Base-by-base conservation (phyloP, 2,888 invertebrate species). In the Nephrocerus scutellatus region DNA sequence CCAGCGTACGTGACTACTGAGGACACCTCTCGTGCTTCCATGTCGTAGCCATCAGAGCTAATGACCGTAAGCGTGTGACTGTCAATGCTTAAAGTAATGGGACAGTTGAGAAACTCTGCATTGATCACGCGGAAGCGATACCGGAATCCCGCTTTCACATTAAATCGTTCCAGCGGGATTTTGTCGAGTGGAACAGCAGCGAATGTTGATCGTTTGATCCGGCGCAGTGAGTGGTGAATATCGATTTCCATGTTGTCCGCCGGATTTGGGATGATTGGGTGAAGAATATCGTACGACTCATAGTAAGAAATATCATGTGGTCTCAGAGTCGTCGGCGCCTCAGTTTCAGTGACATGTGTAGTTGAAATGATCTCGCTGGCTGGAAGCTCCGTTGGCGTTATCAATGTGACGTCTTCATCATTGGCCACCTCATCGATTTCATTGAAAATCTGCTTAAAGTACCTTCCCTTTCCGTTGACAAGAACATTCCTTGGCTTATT, bases 61-160 rank as follows among this genome's bases (percentile, higher is more conserved):
- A 90, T 82, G 23, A 87, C 74, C 0, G 75, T 77, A 46, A 91
- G 70, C 13, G 80, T 84, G 63, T 91, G 90, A 54, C 84, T 82
- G 52, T 90, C 89, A 6, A 90, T 73, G 0, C 87, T 84, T 48
- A 90, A 63, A 58, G 86, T 82, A 39, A 89, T 80, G 1, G 90
- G 90, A 51, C 90, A 90, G 63, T 90, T 90, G 28, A 90, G 72
- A 58, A 88, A 86, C 57, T 86, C 89, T 0, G 88, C 85, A 56
- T 88, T 89, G 54, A 90, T 83, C 32, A 87, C 68, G 18, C 90
- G 75, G 55, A 90, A 85, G 37, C 89, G 76, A 60, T 90, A 87
- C 44, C 79, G 59, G 51, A 75, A 75, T 8, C 84, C 84, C 75
- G 51, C 46, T 2, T 47, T 42, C 13, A 68, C 66, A 24, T 53